Conservation (phyloP, 2,113 vertebrate species). For the Cottus gobio region DNA sequence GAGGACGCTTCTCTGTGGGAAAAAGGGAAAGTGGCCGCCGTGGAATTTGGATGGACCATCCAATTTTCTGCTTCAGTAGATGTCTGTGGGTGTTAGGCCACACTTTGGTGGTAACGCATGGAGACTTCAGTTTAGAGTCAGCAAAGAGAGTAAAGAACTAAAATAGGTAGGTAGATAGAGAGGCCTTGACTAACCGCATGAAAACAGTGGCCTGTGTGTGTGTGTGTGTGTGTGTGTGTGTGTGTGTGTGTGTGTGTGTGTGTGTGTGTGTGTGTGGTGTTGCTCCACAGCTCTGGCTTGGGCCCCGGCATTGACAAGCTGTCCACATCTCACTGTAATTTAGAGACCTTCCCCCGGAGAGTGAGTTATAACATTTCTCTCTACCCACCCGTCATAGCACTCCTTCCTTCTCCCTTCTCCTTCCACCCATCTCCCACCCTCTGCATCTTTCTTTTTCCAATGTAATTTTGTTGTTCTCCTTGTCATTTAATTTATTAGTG, state of each 20-base stretch:
- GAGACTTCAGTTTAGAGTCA: constrained; percentile 12
- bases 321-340: constrained; percentile 82
- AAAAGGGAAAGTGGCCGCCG: constrained; percentile 32
- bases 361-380: constrained; percentile 80
- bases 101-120: constrained; percentile 26
- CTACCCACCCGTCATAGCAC: constrained; percentile 38
- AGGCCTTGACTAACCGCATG: constrained; percentile 43
- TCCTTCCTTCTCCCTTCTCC: background rate
- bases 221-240: constrained; percentile 41
- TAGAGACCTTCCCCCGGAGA: constrained; percentile 78
- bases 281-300: constrained; percentile 60
- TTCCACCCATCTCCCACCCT: constrained; percentile 1
- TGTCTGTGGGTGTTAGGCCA: constrained; percentile 30
- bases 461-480: constrained; percentile 5
- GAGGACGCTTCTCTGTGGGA: constrained; percentile 16
- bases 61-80: constrained; percentile 65
- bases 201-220: constrained; percentile 37
- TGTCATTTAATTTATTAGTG: background rate
- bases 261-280: constrained; percentile 44
- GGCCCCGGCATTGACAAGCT: constrained; percentile 82
- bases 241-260: constrained; percentile 39
- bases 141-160: background rate
- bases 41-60: constrained; percentile 50
- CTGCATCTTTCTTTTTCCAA: constrained; percentile 22
- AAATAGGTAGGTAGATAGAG: constrained; percentile 18